Evolutionary conservation across 2,888 invertebrate species (phyloP).

Genomic region (Serripes groenlandicus): DNA sequence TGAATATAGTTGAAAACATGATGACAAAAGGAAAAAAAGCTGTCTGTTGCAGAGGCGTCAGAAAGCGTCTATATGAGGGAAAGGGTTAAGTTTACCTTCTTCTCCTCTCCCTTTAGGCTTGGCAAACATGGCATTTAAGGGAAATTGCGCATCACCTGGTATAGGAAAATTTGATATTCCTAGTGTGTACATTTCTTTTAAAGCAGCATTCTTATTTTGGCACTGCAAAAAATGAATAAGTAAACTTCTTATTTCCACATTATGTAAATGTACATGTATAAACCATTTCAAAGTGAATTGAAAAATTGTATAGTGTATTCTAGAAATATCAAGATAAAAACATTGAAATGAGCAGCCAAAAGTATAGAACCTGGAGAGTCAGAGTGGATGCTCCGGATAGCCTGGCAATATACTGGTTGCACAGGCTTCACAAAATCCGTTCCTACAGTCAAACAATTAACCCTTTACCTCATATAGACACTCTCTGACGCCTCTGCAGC

Average conservation of each 20-base stretch:
- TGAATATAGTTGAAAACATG: no score
- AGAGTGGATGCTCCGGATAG: no score
- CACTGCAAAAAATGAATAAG: conserved; percentile 12
- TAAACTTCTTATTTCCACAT: no score
- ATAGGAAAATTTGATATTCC: conserved; percentile 97
- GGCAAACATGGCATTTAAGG: conserved; percentile 97
- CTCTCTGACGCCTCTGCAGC: no score
- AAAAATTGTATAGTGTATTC: neutral
- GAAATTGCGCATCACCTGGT: conserved; percentile 98
- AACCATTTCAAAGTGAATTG: neutral
- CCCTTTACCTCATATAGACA: neutral
- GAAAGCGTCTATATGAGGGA: no score
- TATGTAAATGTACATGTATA: neutral
- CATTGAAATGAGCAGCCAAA: no score
- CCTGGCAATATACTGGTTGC: no score
- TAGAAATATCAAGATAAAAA: no score
- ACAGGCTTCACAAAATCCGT: no score
- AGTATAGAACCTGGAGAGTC: neutral
- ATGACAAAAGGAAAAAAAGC: no score
- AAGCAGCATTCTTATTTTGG: conserved; percentile 8
- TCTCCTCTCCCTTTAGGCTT: conserved; percentile 93
- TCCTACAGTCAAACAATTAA: no score
- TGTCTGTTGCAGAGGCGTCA: no score
- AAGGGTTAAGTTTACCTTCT: conserved; percentile 93
- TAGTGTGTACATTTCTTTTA: conserved; percentile 97